Evolutionary conservation across 2,797 vertebrate species (phyloP).

Genomic region (Micromesistius poutassou): DNA sequence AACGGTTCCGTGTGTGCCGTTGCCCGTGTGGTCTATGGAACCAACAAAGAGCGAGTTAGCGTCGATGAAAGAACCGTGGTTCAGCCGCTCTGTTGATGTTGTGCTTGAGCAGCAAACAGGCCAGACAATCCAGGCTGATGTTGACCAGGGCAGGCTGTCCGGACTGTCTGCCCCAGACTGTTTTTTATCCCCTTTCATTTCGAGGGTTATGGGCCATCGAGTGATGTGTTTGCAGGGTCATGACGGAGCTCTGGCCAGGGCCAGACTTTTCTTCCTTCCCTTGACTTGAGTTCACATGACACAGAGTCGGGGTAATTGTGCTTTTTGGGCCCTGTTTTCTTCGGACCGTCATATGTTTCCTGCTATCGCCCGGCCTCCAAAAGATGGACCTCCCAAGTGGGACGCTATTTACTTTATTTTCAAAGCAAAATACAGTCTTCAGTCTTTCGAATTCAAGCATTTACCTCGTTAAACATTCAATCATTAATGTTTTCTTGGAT

Average conservation of each 20-base stretch:
- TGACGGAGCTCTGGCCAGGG: constrained; percentile 39
- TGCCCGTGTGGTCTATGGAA: constrained; percentile 61
- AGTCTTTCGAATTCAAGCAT: too few species aligned
- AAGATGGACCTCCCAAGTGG: constrained; percentile 1
- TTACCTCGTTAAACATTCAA: neutral
- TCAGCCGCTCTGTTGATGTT: constrained; percentile 26
- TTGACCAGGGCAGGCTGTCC: neutral
- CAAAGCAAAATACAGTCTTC: neutral
- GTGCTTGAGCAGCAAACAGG: constrained; percentile 34
- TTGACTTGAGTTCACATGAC: constrained; percentile 14
- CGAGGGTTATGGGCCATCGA: constrained; percentile 39
- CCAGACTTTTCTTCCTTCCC: constrained; percentile 30
- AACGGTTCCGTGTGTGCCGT: constrained; percentile 32
- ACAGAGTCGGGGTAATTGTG: constrained; percentile 36
- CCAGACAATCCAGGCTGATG: constrained; percentile 36
- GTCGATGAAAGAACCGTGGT: constrained; percentile 49
- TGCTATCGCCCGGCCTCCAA: constrained; percentile 5
- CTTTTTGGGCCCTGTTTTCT: constrained; percentile 47
- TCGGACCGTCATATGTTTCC: constrained; percentile 28
- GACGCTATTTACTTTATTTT: neutral
- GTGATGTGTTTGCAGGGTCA: constrained; percentile 52
- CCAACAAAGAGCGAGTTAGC: constrained; percentile 36
- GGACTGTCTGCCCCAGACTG: constrained; percentile 4
- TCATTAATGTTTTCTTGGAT: neutral
- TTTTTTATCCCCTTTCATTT: neutral